Evolutionary conservation across 2,888 invertebrate genomes (phyloP).

Genomic region (Drosophila hamatofila): DNA sequence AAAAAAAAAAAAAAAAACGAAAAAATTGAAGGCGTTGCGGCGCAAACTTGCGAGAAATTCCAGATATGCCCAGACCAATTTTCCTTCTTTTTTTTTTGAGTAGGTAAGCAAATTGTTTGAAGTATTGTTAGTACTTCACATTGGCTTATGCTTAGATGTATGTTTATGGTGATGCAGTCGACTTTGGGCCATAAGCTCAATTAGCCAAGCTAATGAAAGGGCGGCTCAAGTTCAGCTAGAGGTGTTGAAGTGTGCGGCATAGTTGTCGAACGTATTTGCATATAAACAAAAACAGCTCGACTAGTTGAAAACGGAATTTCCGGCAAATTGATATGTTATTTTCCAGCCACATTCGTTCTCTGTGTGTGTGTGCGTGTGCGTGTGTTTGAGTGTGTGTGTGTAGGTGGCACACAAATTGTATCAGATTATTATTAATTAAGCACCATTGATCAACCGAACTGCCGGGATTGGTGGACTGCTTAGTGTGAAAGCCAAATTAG

Average conservation of each 20-base stretch:
- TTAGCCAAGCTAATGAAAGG: constrained; percentile 45
- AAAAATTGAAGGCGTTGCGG: constrained; percentile 56
- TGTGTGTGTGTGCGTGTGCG: background rate
- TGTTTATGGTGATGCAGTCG: constrained; percentile 36
- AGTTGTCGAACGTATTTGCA: constrained; percentile 38
- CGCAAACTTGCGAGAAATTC: constrained; percentile 64
- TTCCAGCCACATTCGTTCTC: constrained; percentile 14
- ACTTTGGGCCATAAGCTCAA: constrained; percentile 47
- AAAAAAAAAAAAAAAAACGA: constrained; percentile 26
- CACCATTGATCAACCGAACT: constrained; percentile 37
- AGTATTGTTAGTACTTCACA: constrained; percentile 66
- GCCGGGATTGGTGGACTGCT: background rate
- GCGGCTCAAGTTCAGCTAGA: constrained; percentile 12
- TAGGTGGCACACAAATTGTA: constrained; percentile 28
- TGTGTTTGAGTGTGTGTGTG: constrained; percentile 5
- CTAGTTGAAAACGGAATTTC: constrained; percentile 36
- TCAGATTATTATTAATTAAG: constrained; percentile 59
- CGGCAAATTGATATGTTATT: constrained; percentile 45
- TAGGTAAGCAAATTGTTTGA: constrained; percentile 77
- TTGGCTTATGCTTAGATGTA: constrained; percentile 59
- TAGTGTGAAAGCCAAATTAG: constrained; percentile 24
- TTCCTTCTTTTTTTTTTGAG: constrained; percentile 45
- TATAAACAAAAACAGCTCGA: constrained; percentile 16
- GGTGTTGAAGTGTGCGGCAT: constrained; percentile 35
- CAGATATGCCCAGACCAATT: constrained; percentile 34